Evolutionary conservation across 2,797 vertebrate species (phyloP).

Genomic region (Bufotes viridis): DNA sequence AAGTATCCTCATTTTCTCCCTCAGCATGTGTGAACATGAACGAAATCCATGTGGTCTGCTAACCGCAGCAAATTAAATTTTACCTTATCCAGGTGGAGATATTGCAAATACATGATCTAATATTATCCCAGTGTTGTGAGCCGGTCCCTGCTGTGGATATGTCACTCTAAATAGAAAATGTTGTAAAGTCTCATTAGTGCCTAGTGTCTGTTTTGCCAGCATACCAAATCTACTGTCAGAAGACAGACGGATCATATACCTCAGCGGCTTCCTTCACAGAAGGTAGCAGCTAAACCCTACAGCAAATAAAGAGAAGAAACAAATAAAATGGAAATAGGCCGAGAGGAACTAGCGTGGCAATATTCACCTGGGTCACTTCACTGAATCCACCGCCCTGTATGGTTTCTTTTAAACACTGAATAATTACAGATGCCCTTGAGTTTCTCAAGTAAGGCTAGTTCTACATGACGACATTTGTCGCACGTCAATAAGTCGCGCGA

Average conservation of each 20-base stretch:
- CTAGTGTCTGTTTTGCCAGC: slow-evolving; percentile 26
- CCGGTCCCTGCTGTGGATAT: slow-evolving; percentile 26
- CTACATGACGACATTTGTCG: too few relatives aligned
- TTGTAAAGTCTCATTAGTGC: slow-evolving; percentile 35
- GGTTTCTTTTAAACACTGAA: not conserved
- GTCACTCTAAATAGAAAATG: slow-evolving; percentile 36
- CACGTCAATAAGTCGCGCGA: too few relatives aligned
- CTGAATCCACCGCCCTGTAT: not conserved
- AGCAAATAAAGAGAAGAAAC: slow-evolving; percentile 1
- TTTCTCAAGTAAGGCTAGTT: slow-evolving; percentile 1
- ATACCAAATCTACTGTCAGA: slow-evolving; percentile 14
- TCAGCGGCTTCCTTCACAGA: not conserved
- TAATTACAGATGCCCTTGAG: slow-evolving; percentile 2
- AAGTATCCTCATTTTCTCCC: not conserved
- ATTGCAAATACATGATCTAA: slow-evolving; percentile 37
- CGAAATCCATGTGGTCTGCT: not conserved
- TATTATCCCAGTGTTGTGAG: slow-evolving; percentile 28
- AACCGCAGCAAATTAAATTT: slow-evolving; percentile 18
- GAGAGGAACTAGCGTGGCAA: not conserved
- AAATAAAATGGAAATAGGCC: slow-evolving; percentile 15
- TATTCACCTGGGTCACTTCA: not conserved
- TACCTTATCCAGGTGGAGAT: slow-evolving; percentile 7
- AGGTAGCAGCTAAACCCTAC: not conserved
- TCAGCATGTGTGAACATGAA: not conserved
- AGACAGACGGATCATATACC: not conserved